A percentile compares a stretch with the other conserved stretches of the same genome.
These are phyloP conservation scores for Intellagama lesueurii DNA, from an alignment of 2,797 vertebrate genomes.

Conservation along the genomic window DNA sequence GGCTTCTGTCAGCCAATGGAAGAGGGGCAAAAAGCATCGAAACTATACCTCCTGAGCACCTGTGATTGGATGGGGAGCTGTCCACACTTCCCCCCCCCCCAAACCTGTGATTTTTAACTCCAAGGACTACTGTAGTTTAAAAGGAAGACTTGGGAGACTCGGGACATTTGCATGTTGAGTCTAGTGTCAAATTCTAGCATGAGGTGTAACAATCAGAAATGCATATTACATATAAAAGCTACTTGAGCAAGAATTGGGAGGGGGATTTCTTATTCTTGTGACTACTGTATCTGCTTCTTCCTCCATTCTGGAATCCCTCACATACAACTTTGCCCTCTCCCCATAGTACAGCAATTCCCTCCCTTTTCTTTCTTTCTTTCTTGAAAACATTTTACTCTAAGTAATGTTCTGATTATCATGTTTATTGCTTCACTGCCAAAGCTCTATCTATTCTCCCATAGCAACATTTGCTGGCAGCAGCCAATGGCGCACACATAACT, in stretches of 20 bases:
- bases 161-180: not conserved
- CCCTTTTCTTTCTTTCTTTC: not conserved
- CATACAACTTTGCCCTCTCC: not conserved
- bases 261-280: not conserved
- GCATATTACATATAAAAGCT: not conserved
- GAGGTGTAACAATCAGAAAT: not conserved
- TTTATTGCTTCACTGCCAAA: conserved; percentile 6
- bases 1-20: not conserved
- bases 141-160: not conserved
- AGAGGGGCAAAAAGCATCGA: not conserved
- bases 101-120: not conserved
- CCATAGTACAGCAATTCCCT: not conserved
- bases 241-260: not conserved
- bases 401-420: conserved; percentile 62
- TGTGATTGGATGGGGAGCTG: too few species aligned
- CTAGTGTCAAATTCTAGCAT: not conserved
- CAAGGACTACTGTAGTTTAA: not conserved
- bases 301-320: not conserved
- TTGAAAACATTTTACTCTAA: conserved; percentile 22
- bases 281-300: rapidly evolving
- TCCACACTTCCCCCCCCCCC: not conserved
- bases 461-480: conserved; percentile 15
- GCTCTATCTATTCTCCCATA: conserved; percentile 45
- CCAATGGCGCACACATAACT: rapidly evolving
- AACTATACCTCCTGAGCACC: not conserved